Evolutionary conservation across 1,140 invertebrate genomes (phyloP), one percentile per base, ranked within the genome.

Genomic region (Dreissena polymorpha): DNA sequence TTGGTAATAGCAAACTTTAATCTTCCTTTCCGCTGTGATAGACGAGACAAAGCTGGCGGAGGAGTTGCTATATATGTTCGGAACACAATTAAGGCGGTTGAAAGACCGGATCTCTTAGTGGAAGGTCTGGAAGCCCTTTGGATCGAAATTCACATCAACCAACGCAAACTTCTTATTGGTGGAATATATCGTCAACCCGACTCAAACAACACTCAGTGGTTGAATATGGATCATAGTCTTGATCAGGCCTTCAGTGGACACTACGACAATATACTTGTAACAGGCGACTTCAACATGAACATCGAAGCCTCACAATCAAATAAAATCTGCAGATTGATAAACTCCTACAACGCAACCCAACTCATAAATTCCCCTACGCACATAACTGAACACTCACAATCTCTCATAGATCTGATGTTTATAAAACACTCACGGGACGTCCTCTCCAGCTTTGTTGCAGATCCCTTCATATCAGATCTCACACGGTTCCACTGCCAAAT

Each of bases 181-280:
- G 70, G 29, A 10, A 72, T 72, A 23, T 72, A 72, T 25, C 70
- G 70, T 51, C 70, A 7, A 14, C 50, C 70, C 12, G n/a, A 3
- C 50, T 72, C 70, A 53, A 72, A 72, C 70, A 72, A 39, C 29
- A 72, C 27, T 18, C 50, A 72, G 18, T 72, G 70, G 70, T 25
- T 72, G 18, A 72, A 50, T 49, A 39, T 50, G 27, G 67, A 69
- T 3, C 67, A 69, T 21, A 60, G 18, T 21, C 27, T 72, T n/a
- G 50, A 72, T 25, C 27, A 51, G 50, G 70, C 70, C 29, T 72
- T 72, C 5, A 3, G 50, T 21, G 21, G 39, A 18, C 25, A 72
- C 18, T 49, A 21, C 25, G 49, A 72, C 70, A 51, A 72, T 68
- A 68, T 68, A 27, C 21, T 60, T 60, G 67, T 68, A 16, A 39